Percentiles rank a stretch among this genome's conserved stretches.
Evolutionary conservation across 2,888 invertebrate genomes (phyloP).

Genomic region (Pandemis corylana): DNA sequence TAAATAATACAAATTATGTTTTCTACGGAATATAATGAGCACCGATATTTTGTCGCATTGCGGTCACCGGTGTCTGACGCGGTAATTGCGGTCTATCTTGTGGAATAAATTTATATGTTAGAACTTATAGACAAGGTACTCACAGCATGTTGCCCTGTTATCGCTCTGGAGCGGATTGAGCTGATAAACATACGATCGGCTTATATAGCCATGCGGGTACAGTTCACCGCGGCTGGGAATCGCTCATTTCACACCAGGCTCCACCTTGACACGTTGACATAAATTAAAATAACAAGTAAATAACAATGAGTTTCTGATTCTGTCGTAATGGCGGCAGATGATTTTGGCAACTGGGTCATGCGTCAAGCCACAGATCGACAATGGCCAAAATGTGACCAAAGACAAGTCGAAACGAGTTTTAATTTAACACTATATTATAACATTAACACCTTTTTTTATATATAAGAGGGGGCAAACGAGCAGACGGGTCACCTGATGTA

Average conservation of each 20-base stretch:
- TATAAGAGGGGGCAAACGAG: too few species aligned
- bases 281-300: background rate
- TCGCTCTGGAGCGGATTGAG: background rate
- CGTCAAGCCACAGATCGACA: background rate
- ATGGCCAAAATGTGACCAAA: too few species aligned
- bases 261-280: constrained; percentile 25
- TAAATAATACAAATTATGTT: too few species aligned
- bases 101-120: background rate
- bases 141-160: constrained; percentile 10
- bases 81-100: too few species aligned
- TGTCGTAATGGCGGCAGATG: background rate
- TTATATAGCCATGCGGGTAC: constrained; percentile 37
- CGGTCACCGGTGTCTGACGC: too few species aligned
- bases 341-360: background rate
- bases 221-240: constrained; percentile 11
- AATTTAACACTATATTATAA: too few species aligned
- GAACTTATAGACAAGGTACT: background rate
- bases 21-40: too few species aligned
- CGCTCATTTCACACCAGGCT: constrained; percentile 23
- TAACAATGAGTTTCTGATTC: background rate
- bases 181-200: constrained; percentile 9
- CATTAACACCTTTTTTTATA: too few species aligned
- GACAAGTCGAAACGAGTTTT: too few species aligned
- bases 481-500: too few species aligned
- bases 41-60: too few species aligned